These are phyloP conservation scores for Phytoseiulus persimilis DNA, from an alignment of 2,888 invertebrate species.

Conservation along the genomic window DNA sequence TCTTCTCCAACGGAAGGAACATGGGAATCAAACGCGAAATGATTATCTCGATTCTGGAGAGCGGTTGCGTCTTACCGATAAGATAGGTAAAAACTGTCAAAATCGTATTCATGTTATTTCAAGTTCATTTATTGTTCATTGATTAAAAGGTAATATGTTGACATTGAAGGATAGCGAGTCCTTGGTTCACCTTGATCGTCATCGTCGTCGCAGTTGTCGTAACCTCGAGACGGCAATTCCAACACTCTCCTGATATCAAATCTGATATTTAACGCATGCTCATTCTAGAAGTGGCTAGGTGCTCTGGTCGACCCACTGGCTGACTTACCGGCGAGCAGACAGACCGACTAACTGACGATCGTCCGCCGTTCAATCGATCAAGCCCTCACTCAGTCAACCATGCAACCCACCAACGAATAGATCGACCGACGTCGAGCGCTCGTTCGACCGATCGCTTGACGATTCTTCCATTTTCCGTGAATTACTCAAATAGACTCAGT, in stretches of 20 bases:
- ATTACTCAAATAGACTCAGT: neutral
- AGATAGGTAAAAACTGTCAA: too few relatives aligned
- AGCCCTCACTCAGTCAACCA: neutral
- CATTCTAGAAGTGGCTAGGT: neutral
- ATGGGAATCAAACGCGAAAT: too few relatives aligned
- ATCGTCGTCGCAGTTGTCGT: neutral
- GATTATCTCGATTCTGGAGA: too few relatives aligned
- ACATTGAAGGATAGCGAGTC: neutral
- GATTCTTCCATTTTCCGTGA: neutral
- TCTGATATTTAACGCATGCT: slow-evolving; percentile 5
- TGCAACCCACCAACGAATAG: neutral
- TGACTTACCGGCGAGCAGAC: neutral
- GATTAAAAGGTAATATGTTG: neutral
- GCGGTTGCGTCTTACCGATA: too few relatives aligned
- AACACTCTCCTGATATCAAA: slow-evolving; percentile 5
- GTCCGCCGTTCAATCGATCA: neutral
- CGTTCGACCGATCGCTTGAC: neutral
- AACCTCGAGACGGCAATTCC: neutral
- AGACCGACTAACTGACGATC: neutral
- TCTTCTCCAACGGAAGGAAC: too few relatives aligned
- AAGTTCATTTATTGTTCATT: neutral
- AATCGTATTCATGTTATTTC: neutral
- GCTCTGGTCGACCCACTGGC: neutral
- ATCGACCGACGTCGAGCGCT: neutral
- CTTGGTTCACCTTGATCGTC: slow-evolving; percentile 5